These are phyloP conservation scores for zebrafish (Danio rerio) DNA, from an alignment of 2,113 vertebrate species.

Conservation along the genomic window DNA sequence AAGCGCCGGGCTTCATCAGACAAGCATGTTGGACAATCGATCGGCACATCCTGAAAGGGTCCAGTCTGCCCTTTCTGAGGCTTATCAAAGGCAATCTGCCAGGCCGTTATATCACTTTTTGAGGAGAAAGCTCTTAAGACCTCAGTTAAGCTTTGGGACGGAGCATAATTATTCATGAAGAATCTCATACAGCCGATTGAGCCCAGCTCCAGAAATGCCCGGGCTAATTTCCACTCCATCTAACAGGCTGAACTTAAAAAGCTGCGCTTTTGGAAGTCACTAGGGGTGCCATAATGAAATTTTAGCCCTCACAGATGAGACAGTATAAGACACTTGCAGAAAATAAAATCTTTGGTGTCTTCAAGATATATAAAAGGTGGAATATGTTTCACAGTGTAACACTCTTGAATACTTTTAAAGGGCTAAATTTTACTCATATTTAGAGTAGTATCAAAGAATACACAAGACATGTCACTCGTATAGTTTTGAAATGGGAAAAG, in stretches of 20 bases:
- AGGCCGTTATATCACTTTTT: conserved; percentile 49
- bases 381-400: too few species aligned
- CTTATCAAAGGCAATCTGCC: conserved; percentile 47
- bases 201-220: conserved; percentile 36
- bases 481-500: too few species aligned
- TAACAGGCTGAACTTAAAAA: conserved; percentile 10
- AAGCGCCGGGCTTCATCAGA: conserved; percentile 38
- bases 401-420: too few species aligned
- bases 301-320: too few species aligned
- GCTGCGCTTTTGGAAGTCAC: conserved; percentile 6
- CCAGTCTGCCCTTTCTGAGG: conserved; percentile 47
- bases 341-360: too few species aligned
- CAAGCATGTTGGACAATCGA: conserved; percentile 46
- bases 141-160: conserved; percentile 46
- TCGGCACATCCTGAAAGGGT: conserved; percentile 52
- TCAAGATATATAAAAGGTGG: too few species aligned
- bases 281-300: too few species aligned
- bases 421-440: too few species aligned
- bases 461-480: too few species aligned
- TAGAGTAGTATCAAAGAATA: too few species aligned
- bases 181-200: conserved; percentile 22
- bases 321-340: too few species aligned
- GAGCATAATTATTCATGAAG: conserved; percentile 61
- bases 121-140: conserved; percentile 57
- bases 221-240: conserved; percentile 40